Percentiles rank a stretch among this genome's conserved stretches.
phyloP scores from a whole-genome alignment of 2,113 vertebrate species.

The Synchiropus splendidus region DNA sequence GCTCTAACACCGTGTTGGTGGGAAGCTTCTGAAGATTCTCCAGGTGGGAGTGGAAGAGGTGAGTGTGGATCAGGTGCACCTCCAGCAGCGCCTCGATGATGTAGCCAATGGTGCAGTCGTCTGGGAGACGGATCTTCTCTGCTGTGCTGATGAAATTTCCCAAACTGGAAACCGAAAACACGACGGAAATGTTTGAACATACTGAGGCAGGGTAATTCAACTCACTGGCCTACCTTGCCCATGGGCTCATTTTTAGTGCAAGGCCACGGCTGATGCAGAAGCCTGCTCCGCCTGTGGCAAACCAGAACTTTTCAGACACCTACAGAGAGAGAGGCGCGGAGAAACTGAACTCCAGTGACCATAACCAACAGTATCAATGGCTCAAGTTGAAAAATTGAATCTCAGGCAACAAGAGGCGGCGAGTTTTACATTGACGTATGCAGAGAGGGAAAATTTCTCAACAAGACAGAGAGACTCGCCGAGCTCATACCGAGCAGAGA shows the following conservation, averaged over 20 bases:
- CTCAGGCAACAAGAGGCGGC: too few relatives aligned
- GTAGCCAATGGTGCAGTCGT: slow-evolving; percentile 93
- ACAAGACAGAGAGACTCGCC: too few relatives aligned
- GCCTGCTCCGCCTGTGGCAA: slow-evolving; percentile 93
- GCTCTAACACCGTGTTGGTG: slow-evolving; percentile 63
- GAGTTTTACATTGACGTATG: too few relatives aligned
- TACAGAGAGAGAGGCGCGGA: slow-evolving; percentile 33
- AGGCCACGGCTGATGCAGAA: slow-evolving; percentile 96
- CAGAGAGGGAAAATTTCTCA: too few relatives aligned
- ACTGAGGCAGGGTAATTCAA: neutral
- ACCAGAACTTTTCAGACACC: slow-evolving; percentile 91
- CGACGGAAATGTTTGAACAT: neutral
- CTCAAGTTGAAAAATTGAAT: too few relatives aligned
- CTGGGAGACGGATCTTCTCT: slow-evolving; percentile 88
- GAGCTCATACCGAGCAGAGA: too few relatives aligned
- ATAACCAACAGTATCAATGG: too few relatives aligned
- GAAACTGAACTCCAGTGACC: neutral
- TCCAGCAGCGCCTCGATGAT: slow-evolving; percentile 91
- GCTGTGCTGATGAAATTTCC: slow-evolving; percentile 96
- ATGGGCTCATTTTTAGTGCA: slow-evolving; percentile 97
- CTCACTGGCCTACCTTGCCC: slow-evolving; percentile 77
- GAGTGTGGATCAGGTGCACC: slow-evolving; percentile 75
- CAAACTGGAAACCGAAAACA: slow-evolving; percentile 62
- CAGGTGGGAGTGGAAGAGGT: slow-evolving; percentile 90
- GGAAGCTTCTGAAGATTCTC: slow-evolving; percentile 84